Conservation (phyloP, 2,888 invertebrate species). For the Caenorhabditis plicata region DNA sequence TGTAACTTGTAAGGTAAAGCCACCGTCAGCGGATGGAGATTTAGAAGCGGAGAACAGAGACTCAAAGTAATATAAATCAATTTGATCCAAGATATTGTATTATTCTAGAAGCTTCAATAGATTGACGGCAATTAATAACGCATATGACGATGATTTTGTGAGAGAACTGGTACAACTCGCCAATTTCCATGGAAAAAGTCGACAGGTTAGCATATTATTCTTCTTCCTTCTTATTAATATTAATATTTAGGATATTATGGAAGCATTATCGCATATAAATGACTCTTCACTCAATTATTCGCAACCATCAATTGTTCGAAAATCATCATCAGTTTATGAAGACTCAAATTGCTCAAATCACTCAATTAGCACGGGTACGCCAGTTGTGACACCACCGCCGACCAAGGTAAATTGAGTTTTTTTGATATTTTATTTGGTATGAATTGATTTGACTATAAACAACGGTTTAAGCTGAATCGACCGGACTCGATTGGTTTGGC, state of each 20-base stretch:
- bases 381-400: constrained; percentile 22
- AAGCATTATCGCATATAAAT: constrained; percentile 18
- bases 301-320: constrained; percentile 16
- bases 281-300: constrained; percentile 4
- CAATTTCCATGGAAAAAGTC: constrained; percentile 58
- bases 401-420: constrained; percentile 16
- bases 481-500: constrained; percentile 5
- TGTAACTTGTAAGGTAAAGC: constrained; percentile 64
- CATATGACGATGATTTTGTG: constrained; percentile 54
- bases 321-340: constrained; percentile 26
- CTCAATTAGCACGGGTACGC: constrained; percentile 6
- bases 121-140: constrained; percentile 10
- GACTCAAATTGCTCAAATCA: too few relatives aligned
- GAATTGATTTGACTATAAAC: too few relatives aligned
- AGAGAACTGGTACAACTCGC: constrained; percentile 58
- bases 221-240: too few relatives aligned
- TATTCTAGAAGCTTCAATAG: constrained; percentile 11
- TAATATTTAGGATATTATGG: constrained; percentile 21
- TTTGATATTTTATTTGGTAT: constrained; percentile 10
- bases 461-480: constrained; percentile 5
- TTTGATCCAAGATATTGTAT: constrained; percentile 4
- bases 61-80: constrained; percentile 4
- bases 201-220: too few relatives aligned
- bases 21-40: constrained; percentile 52
- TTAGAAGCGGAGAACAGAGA: constrained; percentile 5